phyloP scores from a whole-genome alignment of 2,797 vertebrate genomes.

The Gobio occitaniae region DNA sequence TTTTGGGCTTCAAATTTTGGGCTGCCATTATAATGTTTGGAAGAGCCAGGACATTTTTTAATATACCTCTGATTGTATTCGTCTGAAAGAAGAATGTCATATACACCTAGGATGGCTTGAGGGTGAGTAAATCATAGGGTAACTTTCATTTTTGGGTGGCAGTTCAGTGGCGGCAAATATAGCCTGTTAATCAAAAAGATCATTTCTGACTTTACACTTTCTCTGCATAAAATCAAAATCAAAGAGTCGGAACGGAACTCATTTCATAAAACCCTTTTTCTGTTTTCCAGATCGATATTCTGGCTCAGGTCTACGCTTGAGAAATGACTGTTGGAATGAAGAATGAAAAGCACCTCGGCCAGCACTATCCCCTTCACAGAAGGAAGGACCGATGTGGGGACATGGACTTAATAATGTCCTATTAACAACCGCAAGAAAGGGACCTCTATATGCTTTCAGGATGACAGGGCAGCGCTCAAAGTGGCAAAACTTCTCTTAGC shows the following conservation, averaged over 20 bases:
- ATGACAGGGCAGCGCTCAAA: slow-evolving; percentile 20
- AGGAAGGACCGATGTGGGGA: slow-evolving; percentile 51
- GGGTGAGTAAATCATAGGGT: no score
- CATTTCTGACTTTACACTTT: neutral
- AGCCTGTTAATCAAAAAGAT: neutral
- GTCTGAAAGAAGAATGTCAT: no score
- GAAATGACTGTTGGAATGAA: slow-evolving; percentile 72
- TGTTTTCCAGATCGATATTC: slow-evolving; percentile 64
- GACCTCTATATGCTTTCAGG: slow-evolving; percentile 22
- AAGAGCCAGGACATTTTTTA: no score
- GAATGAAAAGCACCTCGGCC: slow-evolving; percentile 68
- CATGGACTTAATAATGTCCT: slow-evolving; percentile 49
- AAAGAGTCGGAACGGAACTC: slow-evolving; percentile 37
- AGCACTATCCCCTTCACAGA: slow-evolving; percentile 32
- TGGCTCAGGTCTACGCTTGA: slow-evolving; percentile 62
- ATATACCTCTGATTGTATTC: no score
- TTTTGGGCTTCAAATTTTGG: no score
- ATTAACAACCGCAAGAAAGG: slow-evolving; percentile 48
- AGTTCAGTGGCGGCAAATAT: neutral
- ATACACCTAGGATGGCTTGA: no score
- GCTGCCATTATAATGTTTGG: no score
- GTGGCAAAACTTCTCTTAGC: slow-evolving; percentile 41
- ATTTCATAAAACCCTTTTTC: slow-evolving; percentile 52
- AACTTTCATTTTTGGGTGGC: no score
- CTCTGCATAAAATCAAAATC: slow-evolving; percentile 15